These are phyloP conservation scores for Geotrypetes seraphini DNA, from an alignment of 2,797 vertebrate genomes.

Conservation along the genomic window DNA sequence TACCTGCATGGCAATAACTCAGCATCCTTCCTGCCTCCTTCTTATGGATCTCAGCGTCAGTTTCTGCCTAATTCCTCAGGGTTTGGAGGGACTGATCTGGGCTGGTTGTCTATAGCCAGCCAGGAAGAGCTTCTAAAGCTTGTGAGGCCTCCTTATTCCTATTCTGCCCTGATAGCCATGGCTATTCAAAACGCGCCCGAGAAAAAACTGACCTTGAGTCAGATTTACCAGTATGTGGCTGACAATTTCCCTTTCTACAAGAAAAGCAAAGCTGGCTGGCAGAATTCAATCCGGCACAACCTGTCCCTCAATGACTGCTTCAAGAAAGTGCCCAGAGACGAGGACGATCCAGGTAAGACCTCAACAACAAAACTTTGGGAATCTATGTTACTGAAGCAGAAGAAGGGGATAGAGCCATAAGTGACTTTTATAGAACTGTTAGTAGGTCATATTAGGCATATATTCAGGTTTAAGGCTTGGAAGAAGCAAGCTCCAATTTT, in stretches of 20 bases:
- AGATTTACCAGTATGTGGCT: conserved; percentile 93
- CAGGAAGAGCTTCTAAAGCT: conserved; percentile 92
- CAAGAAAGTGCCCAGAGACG: conserved; percentile 89
- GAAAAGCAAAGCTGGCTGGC: conserved; percentile 95
- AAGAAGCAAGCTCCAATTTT: too few relatives aligned
- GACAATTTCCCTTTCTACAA: conserved; percentile 96
- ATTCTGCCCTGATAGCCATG: conserved; percentile 96
- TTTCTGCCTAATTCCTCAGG: conserved; percentile 55
- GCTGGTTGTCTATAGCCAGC: conserved; percentile 85
- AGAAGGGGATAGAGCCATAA: background rate
- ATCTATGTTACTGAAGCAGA: too few relatives aligned
- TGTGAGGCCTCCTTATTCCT: conserved; percentile 92
- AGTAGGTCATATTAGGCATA: too few relatives aligned
- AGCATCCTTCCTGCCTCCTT: conserved; percentile 62
- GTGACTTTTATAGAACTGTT: background rate
- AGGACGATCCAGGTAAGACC: conserved; percentile 93
- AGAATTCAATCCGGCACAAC: conserved; percentile 92
- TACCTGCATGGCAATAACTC: conserved; percentile 69
- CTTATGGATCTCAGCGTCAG: conserved; percentile 49
- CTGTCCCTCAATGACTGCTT: conserved; percentile 90
- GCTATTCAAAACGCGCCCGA: conserved; percentile 92
- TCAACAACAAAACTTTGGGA: too few relatives aligned
- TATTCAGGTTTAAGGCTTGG: too few relatives aligned
- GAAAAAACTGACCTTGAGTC: conserved; percentile 87
- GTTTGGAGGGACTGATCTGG: conserved; percentile 70